These are phyloP conservation scores for Hemithea aestivaria DNA, from an alignment of 2,888 invertebrate species.

Conservation along the genomic window DNA sequence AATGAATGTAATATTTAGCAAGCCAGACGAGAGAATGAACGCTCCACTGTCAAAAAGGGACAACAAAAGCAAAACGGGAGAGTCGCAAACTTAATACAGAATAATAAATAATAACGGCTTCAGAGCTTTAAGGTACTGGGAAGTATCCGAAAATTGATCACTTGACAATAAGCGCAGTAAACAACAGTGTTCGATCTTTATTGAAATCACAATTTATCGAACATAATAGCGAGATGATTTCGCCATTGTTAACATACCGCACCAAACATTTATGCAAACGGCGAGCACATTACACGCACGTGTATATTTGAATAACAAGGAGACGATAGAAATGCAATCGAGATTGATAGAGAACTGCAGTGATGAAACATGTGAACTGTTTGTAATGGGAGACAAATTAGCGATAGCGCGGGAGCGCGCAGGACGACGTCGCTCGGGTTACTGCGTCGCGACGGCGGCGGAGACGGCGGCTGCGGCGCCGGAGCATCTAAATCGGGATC, in stretches of 20 bases:
- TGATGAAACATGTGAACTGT: slow-evolving; percentile 45
- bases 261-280: slow-evolving; percentile 25
- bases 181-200: slow-evolving; percentile 11
- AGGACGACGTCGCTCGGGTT: slow-evolving; percentile 71
- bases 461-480: slow-evolving; percentile 72
- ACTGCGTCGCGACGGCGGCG: slow-evolving; percentile 72
- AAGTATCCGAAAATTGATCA: slow-evolving; percentile 15
- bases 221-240: slow-evolving; percentile 19
- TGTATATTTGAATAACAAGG: slow-evolving; percentile 19
- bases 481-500: slow-evolving; percentile 78
- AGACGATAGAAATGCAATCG: slow-evolving; percentile 16
- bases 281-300: slow-evolving; percentile 25
- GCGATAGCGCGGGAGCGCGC: slow-evolving; percentile 61
- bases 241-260: slow-evolving; percentile 22
- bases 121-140: slow-evolving; percentile 26
- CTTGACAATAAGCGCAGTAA: slow-evolving; percentile 4
- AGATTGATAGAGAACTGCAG: slow-evolving; percentile 35
- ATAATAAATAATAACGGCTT: slow-evolving; percentile 37
- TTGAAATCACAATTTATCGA: slow-evolving; percentile 18
- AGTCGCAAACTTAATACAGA: slow-evolving; percentile 38
- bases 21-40: slow-evolving; percentile 29
- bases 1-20: slow-evolving; percentile 49
- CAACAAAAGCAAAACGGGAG: slow-evolving; percentile 34
- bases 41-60: slow-evolving; percentile 34
- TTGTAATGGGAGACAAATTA: slow-evolving; percentile 37